Base-by-base conservation (phyloP, 1,140 invertebrate genomes). In the Drosophila burlai region DNA sequence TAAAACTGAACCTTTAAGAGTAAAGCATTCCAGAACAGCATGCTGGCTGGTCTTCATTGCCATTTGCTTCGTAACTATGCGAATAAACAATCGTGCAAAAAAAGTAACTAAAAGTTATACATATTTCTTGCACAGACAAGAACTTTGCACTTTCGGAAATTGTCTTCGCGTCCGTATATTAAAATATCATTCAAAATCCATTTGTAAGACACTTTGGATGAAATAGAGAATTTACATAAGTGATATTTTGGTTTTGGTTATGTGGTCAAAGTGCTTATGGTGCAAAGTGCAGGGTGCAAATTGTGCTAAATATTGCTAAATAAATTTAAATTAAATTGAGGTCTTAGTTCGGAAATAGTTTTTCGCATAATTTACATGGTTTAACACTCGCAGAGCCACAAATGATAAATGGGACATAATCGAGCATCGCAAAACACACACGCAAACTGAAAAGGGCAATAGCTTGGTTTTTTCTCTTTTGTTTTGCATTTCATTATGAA, bases 121-220 rank as follows among this genome's bases (percentile, higher is more conserved):
- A 47, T 67, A 71, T 65, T 61, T 52, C 34, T 73, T 47, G 54
- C 67, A 61, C 71, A 61, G 67, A 47, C 55, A 49, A 46, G 57
- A 73, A 63, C 54, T 76, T 63, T 42, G 64, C 55, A 68, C 46
- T 62, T 82, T 55, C 50, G 49, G 63, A 76, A 80, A 68, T 75
- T 62, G 68, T 73, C 78, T 66, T 81, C 54, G 75, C 65, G 75
- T 64, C 55, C 38, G 38, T 67, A 52, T 67, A 80, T 75, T 80
- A 67, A 75, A 80, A 75, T 68, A 66, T 60, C 57, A 73, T 83
- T 78, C 77, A 55, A 89, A 90, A 89, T 84, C 85, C 75, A 89
- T 89, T 89, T 80, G 63, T 45, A 60, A 80, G 67, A 72, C 76
- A 84, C 75, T 60, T 57, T 40, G 21, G 59, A 78, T 59, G 59